These are phyloP conservation scores for Ctenopoma multispine DNA, from an alignment of 2,797 vertebrate genomes.

Conservation along the genomic window DNA sequence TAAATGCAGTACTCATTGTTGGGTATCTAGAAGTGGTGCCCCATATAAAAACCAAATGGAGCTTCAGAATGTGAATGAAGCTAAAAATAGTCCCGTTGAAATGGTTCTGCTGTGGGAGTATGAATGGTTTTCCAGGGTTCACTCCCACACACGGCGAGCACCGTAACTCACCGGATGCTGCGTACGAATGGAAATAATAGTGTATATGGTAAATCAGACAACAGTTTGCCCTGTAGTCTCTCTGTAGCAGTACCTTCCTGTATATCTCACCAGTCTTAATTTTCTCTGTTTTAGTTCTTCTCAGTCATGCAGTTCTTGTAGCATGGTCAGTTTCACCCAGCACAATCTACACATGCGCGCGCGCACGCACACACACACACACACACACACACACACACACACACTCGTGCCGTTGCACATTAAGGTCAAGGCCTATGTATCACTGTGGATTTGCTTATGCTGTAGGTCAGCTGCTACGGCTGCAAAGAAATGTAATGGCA, in stretches of 20 bases:
- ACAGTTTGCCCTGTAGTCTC: slow-evolving; percentile 8
- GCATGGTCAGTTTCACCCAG: slow-evolving; percentile 5
- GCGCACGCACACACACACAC: too few relatives aligned
- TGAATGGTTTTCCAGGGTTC: slow-evolving; percentile 71
- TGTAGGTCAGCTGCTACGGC: slow-evolving; percentile 1
- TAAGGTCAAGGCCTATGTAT: slow-evolving; percentile 16
- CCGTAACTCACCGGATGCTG: slow-evolving; percentile 10
- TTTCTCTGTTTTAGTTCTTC: slow-evolving; percentile 8
- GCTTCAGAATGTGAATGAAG: slow-evolving; percentile 75
- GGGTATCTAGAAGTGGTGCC: slow-evolving; percentile 65
- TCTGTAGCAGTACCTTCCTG: background rate
- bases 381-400: too few relatives aligned
- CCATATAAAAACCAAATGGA: slow-evolving; percentile 70
- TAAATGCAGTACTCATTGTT: slow-evolving; percentile 55
- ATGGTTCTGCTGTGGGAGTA: slow-evolving; percentile 59
- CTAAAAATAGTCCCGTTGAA: slow-evolving; percentile 74
- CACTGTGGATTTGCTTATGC: slow-evolving; percentile 32
- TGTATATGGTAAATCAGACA: slow-evolving; percentile 21
- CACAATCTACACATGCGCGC: background rate
- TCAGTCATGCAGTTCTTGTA: slow-evolving; percentile 1
- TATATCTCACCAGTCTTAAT: slow-evolving; percentile 1
- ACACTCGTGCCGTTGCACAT: slow-evolving; percentile 5
- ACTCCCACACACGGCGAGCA: slow-evolving; percentile 44
- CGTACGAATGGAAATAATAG: slow-evolving; percentile 33
- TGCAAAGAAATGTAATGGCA: too few relatives aligned